phyloP scores from a whole-genome alignment of 2,113 vertebrate species.

The Spermophilus dauricus region DNA sequence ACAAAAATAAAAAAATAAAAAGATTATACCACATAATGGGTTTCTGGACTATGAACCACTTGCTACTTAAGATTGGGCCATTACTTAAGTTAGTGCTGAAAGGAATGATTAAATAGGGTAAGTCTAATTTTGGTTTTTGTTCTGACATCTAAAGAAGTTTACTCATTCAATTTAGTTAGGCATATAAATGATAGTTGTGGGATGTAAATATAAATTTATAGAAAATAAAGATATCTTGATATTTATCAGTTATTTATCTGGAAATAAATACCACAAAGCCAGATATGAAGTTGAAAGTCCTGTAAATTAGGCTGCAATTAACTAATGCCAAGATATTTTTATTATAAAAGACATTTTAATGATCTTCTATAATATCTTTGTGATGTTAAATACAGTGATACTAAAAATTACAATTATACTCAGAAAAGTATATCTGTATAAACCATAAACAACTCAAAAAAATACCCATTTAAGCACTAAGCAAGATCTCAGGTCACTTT shows the following conservation, averaged over 20 bases:
- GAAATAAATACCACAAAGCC: neutral
- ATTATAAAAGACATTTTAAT: neutral
- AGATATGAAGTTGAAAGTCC: constrained; percentile 10
- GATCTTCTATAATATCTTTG: neutral
- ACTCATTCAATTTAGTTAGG: neutral
- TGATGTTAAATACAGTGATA: neutral
- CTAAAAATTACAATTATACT: neutral
- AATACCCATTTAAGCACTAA: neutral
- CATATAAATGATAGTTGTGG: neutral
- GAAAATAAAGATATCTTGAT: neutral
- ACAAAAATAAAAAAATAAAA: too few species aligned
- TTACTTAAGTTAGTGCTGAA: neutral
- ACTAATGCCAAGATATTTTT: neutral
- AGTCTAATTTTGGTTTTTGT: neutral
- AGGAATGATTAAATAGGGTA: neutral
- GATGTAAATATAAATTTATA: neutral
- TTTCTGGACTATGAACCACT: neutral
- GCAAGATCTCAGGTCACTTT: neutral
- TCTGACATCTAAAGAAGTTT: neutral
- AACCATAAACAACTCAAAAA: constrained; percentile 47
- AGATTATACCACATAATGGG: too few species aligned
- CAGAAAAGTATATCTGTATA: neutral
- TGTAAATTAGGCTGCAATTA: neutral
- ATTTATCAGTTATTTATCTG: neutral
- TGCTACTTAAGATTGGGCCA: neutral